Evolutionary conservation across 2,113 vertebrate species (phyloP).

Genomic region (Stigmatopora nigra): DNA sequence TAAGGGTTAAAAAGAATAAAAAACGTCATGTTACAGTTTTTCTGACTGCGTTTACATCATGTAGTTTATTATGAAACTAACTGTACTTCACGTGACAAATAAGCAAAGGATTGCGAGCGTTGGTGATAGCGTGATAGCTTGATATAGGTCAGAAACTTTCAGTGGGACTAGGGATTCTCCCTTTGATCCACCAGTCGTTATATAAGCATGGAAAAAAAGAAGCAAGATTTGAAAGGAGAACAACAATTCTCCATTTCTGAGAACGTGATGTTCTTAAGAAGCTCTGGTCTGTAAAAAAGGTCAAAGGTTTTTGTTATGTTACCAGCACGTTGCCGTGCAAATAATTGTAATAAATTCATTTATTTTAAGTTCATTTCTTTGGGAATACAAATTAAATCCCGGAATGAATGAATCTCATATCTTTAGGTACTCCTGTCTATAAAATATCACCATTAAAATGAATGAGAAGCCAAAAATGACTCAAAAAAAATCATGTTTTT

Average conservation of each 20-base stretch:
- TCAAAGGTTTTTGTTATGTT: not conserved
- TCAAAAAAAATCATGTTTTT: too few species aligned
- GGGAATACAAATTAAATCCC: too few species aligned
- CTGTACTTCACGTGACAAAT: constrained; percentile 5
- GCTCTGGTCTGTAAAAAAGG: constrained; percentile 25
- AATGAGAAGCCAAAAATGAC: too few species aligned
- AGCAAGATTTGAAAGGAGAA: constrained; percentile 51
- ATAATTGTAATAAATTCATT: too few species aligned
- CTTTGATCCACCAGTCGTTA: constrained; percentile 60
- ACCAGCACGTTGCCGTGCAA: too few species aligned
- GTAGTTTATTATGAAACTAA: constrained; percentile 13
- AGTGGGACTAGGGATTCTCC: constrained; percentile 47
- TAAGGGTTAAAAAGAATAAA: too few species aligned
- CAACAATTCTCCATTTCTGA: constrained; percentile 37
- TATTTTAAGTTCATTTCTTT: too few species aligned
- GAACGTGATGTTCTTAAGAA: constrained; percentile 11
- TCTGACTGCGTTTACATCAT: constrained; percentile 8
- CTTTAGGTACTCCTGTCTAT: too few species aligned
- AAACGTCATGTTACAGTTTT: not conserved
- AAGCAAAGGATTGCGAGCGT: constrained; percentile 10
- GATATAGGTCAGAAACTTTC: constrained; percentile 51
- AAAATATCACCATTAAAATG: too few species aligned
- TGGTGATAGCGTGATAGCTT: not conserved
- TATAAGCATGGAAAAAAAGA: constrained; percentile 52
- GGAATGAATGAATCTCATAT: too few species aligned